These are phyloP conservation scores for Struthio camelus DNA, from an alignment of 2,113 vertebrate species.

Conservation along the genomic window DNA sequence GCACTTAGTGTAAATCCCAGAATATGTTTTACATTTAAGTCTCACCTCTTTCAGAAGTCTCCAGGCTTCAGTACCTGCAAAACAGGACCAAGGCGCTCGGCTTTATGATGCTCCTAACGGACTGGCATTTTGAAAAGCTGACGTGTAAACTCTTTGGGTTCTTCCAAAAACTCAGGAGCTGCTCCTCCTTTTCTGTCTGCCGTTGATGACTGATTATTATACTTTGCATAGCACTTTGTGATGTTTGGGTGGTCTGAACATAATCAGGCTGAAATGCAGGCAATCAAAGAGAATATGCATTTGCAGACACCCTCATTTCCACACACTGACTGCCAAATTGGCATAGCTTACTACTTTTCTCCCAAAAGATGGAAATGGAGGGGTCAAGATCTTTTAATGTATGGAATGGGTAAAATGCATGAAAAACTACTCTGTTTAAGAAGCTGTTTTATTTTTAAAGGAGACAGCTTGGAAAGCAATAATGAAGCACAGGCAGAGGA, in stretches of 20 bases:
- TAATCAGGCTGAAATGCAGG: slow-evolving; percentile 72
- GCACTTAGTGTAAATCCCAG: neutral
- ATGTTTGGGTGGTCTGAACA: slow-evolving; percentile 73
- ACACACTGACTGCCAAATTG: slow-evolving; percentile 65
- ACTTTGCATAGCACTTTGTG: neutral
- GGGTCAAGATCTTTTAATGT: slow-evolving; percentile 78
- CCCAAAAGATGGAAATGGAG: slow-evolving; percentile 61
- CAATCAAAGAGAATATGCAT: slow-evolving; percentile 77
- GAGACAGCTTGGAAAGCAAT: slow-evolving; percentile 9
- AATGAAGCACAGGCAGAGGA: neutral
- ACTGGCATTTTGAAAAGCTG: neutral
- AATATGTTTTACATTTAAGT: neutral
- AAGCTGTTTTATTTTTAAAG: slow-evolving; percentile 51
- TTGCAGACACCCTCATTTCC: slow-evolving; percentile 52
- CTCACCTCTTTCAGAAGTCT: neutral
- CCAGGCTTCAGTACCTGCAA: rapidly evolving
- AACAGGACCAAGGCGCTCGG: neutral
- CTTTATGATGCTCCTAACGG: neutral
- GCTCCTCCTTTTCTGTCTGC: slow-evolving; percentile 15
- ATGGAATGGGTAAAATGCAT: slow-evolving; percentile 59
- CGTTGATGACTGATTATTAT: slow-evolving; percentile 31
- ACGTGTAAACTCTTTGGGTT: neutral
- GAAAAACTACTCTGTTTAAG: slow-evolving; percentile 37
- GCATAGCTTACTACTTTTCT: slow-evolving; percentile 63
- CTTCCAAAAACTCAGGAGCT: neutral